Base-by-base conservation (phyloP, 1,140 invertebrate species). In the Anadara kagoshimensis region DNA sequence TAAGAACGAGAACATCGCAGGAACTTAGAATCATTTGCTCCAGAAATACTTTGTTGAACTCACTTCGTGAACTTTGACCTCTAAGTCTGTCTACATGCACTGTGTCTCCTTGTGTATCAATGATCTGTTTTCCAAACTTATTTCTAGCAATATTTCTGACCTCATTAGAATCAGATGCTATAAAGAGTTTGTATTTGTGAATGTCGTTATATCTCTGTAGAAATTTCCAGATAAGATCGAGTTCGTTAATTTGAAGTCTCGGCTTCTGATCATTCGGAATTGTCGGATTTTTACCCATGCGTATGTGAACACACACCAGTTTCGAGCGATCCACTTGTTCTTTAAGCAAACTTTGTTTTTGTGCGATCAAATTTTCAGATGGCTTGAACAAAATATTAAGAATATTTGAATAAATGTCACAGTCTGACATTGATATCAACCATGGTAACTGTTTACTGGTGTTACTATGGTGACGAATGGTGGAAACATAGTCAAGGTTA, bases 1-100 rank as follows among this genome's bases (percentile, higher is more conserved):
- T 69, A 24, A 69, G 36, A 24, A 69, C n/a, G 18, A 69, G 24
- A 49, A 53, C 51, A 47, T 69, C 66, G 58, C 66, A 69, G 8
- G 20, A 22, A 8, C 54, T 47, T n/a, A 69, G 24, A 26, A 69
- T 69, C 18, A 44, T 44, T 18, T 58, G 57, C 12, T 69, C 66
- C 44, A 58, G 44, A 0, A 69, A 41, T 20, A 56, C 36, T 44
- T 69, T 69, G 24, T 47, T 24, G 18, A 53, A 53, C 16, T 56
- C 66, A 0, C 12, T 43, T 45, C 54, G 47, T 1, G 26, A 22
- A 10, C 58, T 45, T 11, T 29, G 54, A 29, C 57, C 49, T 43
- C 16, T 69, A 10, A 56, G 41, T 5, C 57, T 16, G 56, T 69
- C 66, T 24, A 69, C 58, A n/a, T 69, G 66, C 14, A 56, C 58